phyloP scores from a whole-genome alignment of 2,888 invertebrate species.

The Embidobia sp. region DNA sequence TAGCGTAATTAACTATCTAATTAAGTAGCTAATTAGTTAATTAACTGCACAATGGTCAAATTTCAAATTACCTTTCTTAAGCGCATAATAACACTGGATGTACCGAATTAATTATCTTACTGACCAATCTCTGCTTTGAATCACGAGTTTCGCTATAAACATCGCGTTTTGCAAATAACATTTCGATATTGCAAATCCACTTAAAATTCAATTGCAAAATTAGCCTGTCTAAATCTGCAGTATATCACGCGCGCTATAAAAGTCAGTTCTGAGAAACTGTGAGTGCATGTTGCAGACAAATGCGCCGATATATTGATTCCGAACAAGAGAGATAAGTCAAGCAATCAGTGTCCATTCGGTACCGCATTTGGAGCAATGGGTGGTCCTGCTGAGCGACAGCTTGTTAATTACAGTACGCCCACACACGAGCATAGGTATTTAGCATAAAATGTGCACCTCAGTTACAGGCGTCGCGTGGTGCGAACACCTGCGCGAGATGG shows the following conservation, averaged over 20 bases:
- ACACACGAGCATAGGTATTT: constrained; percentile 42
- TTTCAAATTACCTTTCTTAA: constrained; percentile 1
- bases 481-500: constrained; percentile 65
- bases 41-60: too few species aligned
- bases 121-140: constrained; percentile 1
- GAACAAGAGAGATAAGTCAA: constrained; percentile 44
- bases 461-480: constrained; percentile 61
- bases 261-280: too few species aligned
- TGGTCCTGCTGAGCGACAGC: constrained; percentile 61
- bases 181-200: too few species aligned
- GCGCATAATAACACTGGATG: constrained; percentile 1
- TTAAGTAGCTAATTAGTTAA: too few species aligned
- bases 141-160: constrained; percentile 1
- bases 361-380: constrained; percentile 54
- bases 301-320: background rate
- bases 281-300: background rate
- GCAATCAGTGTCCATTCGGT: constrained; percentile 51
- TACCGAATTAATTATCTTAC: constrained; percentile 12
- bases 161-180: background rate
- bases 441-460: constrained; percentile 55
- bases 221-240: too few species aligned
- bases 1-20: too few species aligned
- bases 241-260: too few species aligned
- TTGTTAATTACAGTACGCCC: constrained; percentile 62
- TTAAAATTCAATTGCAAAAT: too few species aligned